Evolutionary conservation across 2,113 vertebrate genomes (phyloP).

Genomic region (Cervus canadensis): DNA sequence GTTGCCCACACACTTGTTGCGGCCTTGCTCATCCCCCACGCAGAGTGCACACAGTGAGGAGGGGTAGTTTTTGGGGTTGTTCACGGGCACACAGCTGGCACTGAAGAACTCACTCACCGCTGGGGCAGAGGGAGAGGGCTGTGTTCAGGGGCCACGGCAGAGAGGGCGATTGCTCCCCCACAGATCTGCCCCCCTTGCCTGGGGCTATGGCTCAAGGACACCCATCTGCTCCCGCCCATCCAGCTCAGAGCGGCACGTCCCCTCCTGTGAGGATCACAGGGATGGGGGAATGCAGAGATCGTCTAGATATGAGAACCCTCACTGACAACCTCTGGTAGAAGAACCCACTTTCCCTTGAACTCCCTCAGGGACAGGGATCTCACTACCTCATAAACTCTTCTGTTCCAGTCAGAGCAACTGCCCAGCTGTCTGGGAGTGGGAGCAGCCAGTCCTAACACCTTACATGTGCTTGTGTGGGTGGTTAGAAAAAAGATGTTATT

Average conservation of each 20-base stretch:
- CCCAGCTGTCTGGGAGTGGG: neutral
- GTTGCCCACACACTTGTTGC: constrained; percentile 86
- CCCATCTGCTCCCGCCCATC: neutral
- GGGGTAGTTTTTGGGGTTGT: constrained; percentile 83
- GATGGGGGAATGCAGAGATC: neutral
- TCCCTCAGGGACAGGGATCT: neutral
- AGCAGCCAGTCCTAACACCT: neutral
- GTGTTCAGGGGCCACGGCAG: neutral
- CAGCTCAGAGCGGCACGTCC: neutral
- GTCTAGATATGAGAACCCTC: neutral
- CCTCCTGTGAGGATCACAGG: neutral
- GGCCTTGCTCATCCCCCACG: constrained; percentile 83
- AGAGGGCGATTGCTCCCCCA: neutral
- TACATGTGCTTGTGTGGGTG: neutral
- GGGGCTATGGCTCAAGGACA: neutral
- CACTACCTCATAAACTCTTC: neutral
- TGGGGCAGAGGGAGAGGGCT: constrained; percentile 57
- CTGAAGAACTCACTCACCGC: constrained; percentile 91
- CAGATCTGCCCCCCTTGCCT: neutral
- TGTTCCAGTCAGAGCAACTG: neutral
- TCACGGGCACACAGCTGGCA: constrained; percentile 91
- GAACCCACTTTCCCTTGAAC: neutral
- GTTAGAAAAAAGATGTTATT: neutral
- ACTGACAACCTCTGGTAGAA: neutral
- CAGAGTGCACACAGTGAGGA: constrained; percentile 87